Percentiles rank a stretch among this genome's conserved stretches.
These are phyloP conservation scores for Meles meles DNA, from an alignment of 2,113 vertebrate species.

Conservation along the genomic window DNA sequence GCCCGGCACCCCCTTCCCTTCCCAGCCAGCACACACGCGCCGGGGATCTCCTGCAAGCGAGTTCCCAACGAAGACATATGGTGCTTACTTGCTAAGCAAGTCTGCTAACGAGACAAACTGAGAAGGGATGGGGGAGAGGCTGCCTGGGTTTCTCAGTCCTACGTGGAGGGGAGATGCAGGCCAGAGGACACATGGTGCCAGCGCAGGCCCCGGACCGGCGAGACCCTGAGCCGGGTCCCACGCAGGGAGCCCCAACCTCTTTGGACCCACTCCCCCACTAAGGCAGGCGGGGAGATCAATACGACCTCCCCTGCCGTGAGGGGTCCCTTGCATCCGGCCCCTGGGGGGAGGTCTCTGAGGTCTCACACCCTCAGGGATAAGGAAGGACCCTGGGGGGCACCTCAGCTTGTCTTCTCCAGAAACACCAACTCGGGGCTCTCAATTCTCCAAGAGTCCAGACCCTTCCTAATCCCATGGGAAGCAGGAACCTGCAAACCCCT, in stretches of 20 bases:
- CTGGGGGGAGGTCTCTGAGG: background rate
- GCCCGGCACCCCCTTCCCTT: background rate
- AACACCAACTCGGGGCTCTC: background rate
- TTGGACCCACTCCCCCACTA: fast-evolving
- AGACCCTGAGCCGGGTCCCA: background rate
- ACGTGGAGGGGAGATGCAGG: background rate
- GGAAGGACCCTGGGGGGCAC: background rate
- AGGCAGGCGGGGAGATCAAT: background rate
- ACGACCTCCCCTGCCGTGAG: background rate
- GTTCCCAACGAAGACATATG: constrained; percentile 60
- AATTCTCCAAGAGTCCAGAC: background rate
- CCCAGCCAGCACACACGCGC: constrained; percentile 27
- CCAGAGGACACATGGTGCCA: background rate
- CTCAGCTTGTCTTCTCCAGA: background rate
- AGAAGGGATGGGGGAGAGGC: constrained; percentile 36
- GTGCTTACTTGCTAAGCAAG: constrained; percentile 57
- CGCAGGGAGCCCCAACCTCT: background rate
- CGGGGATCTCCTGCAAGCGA: constrained; percentile 59
- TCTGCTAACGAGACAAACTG: constrained; percentile 66
- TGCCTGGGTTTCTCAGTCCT: background rate
- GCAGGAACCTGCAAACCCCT: background rate
- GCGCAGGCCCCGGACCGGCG: background rate
- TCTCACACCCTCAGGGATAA: background rate
- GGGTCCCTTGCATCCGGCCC: background rate
- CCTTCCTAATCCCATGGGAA: background rate